These are phyloP conservation scores for Oreochromis niloticus DNA, from an alignment of 2,113 vertebrate species.

Conservation along the genomic window DNA sequence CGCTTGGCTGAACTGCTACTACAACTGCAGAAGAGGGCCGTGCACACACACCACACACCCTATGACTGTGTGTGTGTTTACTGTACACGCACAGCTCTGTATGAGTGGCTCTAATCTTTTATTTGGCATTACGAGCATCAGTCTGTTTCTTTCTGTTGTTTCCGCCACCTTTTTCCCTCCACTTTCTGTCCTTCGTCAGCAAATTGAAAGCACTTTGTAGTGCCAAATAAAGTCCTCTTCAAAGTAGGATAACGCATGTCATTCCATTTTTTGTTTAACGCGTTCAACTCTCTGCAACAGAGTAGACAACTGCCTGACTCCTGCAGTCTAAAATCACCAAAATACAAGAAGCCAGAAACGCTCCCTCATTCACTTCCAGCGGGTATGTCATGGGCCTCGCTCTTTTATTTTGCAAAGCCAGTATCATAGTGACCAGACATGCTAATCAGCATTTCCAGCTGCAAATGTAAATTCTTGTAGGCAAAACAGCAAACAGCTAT, in stretches of 20 bases:
- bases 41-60: neutral
- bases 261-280: neutral
- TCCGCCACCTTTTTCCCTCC: neutral
- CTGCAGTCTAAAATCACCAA: neutral
- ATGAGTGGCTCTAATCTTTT: conserved; percentile 20
- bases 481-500: neutral
- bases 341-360: neutral
- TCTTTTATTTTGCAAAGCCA: neutral
- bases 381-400: neutral
- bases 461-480: neutral
- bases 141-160: conserved; percentile 4
- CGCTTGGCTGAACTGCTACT: conserved; percentile 81
- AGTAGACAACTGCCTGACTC: neutral
- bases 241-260: neutral
- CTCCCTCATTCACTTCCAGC: neutral
- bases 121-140: conserved; percentile 21
- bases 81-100: neutral
- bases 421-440: neutral
- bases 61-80: neutral
- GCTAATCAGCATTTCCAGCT: neutral
- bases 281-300: neutral
- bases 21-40: conserved; percentile 63
- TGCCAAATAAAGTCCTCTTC: neutral
- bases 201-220: neutral
- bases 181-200: neutral